phyloP scores from a whole-genome alignment of 2,797 vertebrate species.

The Austrolebias charrua region DNA sequence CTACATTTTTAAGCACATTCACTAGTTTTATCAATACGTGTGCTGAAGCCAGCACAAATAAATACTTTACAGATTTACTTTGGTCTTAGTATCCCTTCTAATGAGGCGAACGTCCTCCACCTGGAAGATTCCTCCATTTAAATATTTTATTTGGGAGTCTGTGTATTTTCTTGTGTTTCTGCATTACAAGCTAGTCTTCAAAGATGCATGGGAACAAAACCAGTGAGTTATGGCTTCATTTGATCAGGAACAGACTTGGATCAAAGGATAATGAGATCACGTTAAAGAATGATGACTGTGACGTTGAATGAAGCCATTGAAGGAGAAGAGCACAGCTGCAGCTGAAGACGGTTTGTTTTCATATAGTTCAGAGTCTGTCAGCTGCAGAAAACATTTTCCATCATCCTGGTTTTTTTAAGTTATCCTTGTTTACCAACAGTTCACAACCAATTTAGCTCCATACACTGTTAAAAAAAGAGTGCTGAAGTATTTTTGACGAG shows the following conservation, averaged over 20 bases:
- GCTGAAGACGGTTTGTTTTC: slow-evolving; percentile 13
- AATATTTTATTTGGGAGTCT: slow-evolving; percentile 12
- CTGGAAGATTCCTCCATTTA: slow-evolving; percentile 6
- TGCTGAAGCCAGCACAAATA: too few relatives aligned
- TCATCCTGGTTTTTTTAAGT: slow-evolving; percentile 36
- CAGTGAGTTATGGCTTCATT: not conserved
- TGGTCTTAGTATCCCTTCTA: slow-evolving; percentile 8
- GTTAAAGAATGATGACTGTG: too few relatives aligned
- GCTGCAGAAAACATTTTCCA: slow-evolving; percentile 10
- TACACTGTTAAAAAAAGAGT: slow-evolving; percentile 33
- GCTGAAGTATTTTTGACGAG: slow-evolving; percentile 26
- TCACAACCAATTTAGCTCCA: slow-evolving; percentile 38
- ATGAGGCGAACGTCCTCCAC: not conserved
- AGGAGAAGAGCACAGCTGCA: slow-evolving; percentile 27
- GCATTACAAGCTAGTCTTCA: slow-evolving; percentile 14
- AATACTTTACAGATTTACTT: not conserved
- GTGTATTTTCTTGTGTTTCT: slow-evolving; percentile 9
- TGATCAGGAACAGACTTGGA: too few relatives aligned
- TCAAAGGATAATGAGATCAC: too few relatives aligned
- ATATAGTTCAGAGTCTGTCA: not conserved
- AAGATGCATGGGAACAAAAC: slow-evolving; percentile 7
- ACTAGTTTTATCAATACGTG: not conserved
- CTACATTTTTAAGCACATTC: slow-evolving; percentile 12
- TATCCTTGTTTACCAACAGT: slow-evolving; percentile 25
- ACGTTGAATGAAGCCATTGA: slow-evolving; percentile 17